Conservation (phyloP, 2,888 invertebrate species). For the Melanargia galathea region DNA sequence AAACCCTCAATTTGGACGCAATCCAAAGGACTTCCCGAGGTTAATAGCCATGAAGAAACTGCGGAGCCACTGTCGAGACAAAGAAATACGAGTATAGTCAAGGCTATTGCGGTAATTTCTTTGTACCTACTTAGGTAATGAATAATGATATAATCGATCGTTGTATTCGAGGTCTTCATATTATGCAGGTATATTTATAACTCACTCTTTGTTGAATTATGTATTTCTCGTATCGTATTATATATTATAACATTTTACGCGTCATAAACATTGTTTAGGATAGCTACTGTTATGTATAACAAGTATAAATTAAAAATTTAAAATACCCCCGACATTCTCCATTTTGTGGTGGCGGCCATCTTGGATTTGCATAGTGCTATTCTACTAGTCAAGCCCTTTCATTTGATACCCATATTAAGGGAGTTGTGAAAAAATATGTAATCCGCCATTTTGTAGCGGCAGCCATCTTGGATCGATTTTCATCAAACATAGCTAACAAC, state of each 20-base stretch:
- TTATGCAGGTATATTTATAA: neutral
- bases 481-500: too few relatives aligned
- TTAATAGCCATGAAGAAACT: neutral
- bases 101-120: constrained; percentile 17
- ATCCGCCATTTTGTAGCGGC: too few relatives aligned
- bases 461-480: too few relatives aligned
- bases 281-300: neutral
- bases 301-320: too few relatives aligned
- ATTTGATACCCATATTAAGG: too few relatives aligned
- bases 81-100: neutral
- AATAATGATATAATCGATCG: constrained; percentile 3
- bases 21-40: constrained; percentile 11
- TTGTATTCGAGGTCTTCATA: neutral
- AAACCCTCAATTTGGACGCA: constrained; percentile 9
- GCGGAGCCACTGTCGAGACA: constrained; percentile 7
- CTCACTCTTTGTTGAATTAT: neutral
- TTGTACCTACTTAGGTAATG: neutral
- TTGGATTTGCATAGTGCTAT: too few relatives aligned
- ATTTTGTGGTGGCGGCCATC: too few relatives aligned
- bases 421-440: too few relatives aligned
- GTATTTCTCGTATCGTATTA: neutral
- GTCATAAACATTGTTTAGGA: neutral
- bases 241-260: neutral
- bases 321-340: too few relatives aligned
- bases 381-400: too few relatives aligned